Percentiles rank a stretch among this genome's conserved stretches.
These are phyloP conservation scores for Mustelus asterias DNA, from an alignment of 2,113 vertebrate genomes.

Conservation along the genomic window DNA sequence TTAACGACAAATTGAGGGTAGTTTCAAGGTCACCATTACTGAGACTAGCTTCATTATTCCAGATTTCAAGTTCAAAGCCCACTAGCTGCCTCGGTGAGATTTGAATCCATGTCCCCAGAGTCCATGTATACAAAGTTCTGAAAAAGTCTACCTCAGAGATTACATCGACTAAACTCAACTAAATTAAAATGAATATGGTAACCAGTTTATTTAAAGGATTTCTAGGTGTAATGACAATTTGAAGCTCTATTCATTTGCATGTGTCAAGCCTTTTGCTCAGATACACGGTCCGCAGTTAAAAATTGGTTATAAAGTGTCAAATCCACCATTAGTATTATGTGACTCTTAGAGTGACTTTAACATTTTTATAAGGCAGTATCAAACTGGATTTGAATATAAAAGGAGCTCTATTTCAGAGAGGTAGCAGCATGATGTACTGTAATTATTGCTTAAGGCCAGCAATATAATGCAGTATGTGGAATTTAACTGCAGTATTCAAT, in stretches of 20 bases:
- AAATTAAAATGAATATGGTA: not conserved
- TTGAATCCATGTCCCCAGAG: too few species aligned
- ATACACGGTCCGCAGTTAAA: not conserved
- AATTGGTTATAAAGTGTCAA: not conserved
- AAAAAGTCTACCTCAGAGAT: not conserved
- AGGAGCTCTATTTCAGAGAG: not conserved
- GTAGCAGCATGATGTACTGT: not conserved
- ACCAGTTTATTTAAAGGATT: not conserved
- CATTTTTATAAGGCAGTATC: not conserved
- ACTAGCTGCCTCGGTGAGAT: too few species aligned
- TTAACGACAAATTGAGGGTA: too few species aligned
- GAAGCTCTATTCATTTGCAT: not conserved
- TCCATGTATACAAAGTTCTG: not conserved
- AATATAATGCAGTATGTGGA: slow-evolving; percentile 4
- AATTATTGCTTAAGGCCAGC: not conserved
- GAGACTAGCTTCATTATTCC: too few species aligned
- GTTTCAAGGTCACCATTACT: too few species aligned
- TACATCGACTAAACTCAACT: not conserved
- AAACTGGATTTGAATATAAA: not conserved
- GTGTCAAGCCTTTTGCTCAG: not conserved
- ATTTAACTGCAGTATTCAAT: not conserved
- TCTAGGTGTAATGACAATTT: not conserved
- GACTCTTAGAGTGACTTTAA: not conserved
- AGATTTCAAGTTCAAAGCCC: too few species aligned
- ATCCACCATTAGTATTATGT: not conserved